Evolutionary conservation across 2,797 vertebrate species (phyloP).

Genomic region (Heliangelus exortis): DNA sequence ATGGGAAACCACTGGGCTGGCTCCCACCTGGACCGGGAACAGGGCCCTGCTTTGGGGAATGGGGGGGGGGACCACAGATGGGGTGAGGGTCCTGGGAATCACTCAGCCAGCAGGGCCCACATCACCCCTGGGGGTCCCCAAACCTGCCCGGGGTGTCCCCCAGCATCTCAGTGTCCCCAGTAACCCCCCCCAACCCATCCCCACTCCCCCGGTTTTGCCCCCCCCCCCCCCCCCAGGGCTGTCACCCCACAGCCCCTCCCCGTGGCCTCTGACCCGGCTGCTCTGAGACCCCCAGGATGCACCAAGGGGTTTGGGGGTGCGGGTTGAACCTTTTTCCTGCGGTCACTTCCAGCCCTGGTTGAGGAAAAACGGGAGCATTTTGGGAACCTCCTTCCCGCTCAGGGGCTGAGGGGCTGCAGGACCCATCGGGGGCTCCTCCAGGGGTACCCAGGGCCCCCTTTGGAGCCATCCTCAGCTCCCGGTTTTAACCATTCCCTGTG

Average conservation of each 20-base stretch:
- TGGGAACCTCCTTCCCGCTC: accelerated
- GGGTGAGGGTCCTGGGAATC: background rate
- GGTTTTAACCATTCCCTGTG: background rate
- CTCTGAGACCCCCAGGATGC: accelerated
- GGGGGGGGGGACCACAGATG: no score
- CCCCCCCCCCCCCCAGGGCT: background rate
- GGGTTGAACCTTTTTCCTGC: no score
- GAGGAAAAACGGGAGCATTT: accelerated
- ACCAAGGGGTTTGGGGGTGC: background rate
- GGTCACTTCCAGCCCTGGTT: accelerated
- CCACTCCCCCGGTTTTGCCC: accelerated
- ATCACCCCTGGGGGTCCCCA: no score
- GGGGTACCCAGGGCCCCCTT: background rate
- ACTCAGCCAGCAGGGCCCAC: no score
- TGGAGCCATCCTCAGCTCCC: no score
- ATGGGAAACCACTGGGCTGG: background rate
- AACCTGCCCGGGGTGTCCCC: background rate
- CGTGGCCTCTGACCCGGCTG: background rate
- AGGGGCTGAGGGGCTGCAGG: background rate
- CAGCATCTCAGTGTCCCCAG: accelerated
- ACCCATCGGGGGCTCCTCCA: background rate
- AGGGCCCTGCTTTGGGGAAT: no score
- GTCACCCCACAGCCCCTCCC: accelerated
- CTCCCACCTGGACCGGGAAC: background rate
- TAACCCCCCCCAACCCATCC: background rate